Conservation (phyloP, 2,888 invertebrate species). For the Oligia fasciuncula region DNA sequence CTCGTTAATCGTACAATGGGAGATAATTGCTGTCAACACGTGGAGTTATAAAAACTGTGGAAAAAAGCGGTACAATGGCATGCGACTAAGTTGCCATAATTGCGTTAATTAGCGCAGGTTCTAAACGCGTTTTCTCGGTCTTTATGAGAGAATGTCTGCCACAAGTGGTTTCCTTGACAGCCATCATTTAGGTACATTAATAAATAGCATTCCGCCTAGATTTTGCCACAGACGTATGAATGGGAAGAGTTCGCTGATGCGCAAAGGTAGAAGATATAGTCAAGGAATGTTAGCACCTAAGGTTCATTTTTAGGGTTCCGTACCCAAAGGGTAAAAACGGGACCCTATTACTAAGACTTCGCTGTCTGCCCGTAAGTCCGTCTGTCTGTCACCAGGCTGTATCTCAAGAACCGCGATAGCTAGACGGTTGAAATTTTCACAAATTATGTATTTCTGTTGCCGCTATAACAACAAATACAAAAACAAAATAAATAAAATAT, state of each 20-base stretch:
- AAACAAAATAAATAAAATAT: too few species aligned
- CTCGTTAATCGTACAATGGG: background rate
- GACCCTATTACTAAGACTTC: too few species aligned
- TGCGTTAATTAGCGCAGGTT: background rate
- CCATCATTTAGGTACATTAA: background rate
- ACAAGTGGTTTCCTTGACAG: background rate
- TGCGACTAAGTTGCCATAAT: slow-evolving; percentile 1
- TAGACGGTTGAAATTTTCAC: too few species aligned
- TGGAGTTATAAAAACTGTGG: background rate
- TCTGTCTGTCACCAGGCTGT: too few species aligned
- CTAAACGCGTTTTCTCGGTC: background rate
- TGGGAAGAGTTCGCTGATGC: background rate
- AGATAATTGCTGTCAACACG: slow-evolving; percentile 3
- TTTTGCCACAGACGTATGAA: background rate
- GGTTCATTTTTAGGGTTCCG: too few species aligned
- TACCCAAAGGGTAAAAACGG: too few species aligned
- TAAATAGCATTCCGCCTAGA: background rate
- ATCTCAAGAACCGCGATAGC: too few species aligned
- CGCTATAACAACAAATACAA: too few species aligned
- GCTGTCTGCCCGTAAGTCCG: too few species aligned
- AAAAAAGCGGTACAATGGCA: slow-evolving; percentile 23
- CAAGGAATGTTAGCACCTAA: background rate
- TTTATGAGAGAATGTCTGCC: background rate
- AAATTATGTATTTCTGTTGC: too few species aligned
- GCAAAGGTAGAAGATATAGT: too few species aligned